These are phyloP conservation scores for Tetrax tetrax DNA, from an alignment of 2,113 vertebrate genomes.

Conservation along the genomic window DNA sequence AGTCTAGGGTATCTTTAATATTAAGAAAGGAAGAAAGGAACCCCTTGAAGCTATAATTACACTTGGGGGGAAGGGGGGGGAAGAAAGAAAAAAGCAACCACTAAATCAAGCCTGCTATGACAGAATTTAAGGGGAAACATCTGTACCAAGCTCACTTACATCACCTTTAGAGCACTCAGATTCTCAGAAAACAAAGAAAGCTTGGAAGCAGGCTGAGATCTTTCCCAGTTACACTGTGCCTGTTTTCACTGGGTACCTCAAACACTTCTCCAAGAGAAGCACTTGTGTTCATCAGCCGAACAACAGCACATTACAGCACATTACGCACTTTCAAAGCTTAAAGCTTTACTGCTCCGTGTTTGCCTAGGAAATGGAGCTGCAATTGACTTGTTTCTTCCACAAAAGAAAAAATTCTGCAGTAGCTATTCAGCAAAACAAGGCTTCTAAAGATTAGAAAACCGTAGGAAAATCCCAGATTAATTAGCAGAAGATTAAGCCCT, in stretches of 20 bases:
- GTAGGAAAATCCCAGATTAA: neutral
- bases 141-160: neutral
- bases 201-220: neutral
- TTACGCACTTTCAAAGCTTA: neutral
- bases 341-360: neutral
- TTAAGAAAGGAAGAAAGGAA: neutral
- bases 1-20: neutral
- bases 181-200: neutral
- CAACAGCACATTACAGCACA: neutral
- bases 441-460: neutral
- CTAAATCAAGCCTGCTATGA: neutral
- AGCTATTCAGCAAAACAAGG: neutral
- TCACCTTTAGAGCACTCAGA: neutral
- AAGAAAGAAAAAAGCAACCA: neutral
- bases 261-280: neutral
- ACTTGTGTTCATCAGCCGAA: neutral
- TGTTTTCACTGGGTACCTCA: neutral
- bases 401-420: neutral
- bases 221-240: neutral
- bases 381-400: neutral
- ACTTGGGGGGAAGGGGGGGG: too few species aligned
- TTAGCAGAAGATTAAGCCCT: neutral
- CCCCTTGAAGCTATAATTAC: neutral
- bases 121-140: slow-evolving; percentile 31
- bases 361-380: neutral